These are phyloP conservation scores for Acronicta alni DNA, from an alignment of 2,888 invertebrate genomes.

Conservation along the genomic window DNA sequence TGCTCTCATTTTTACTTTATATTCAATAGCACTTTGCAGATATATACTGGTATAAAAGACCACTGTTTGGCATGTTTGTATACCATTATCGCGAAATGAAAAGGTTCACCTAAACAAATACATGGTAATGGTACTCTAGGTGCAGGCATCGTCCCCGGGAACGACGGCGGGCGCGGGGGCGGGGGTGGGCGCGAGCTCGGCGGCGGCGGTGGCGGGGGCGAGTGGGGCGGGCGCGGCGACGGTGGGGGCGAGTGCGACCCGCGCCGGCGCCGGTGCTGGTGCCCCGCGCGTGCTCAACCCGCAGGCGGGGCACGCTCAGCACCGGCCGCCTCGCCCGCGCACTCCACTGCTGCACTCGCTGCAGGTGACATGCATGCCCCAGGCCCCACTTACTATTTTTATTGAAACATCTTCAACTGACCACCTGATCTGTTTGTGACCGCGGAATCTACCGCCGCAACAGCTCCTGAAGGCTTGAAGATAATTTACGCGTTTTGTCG, in stretches of 20 bases:
- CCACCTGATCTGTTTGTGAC: too few species aligned
- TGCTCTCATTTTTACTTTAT: too few species aligned
- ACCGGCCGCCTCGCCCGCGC: constrained; percentile 72
- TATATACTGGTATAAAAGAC: too few species aligned
- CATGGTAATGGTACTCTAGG: not conserved
- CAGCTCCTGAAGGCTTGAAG: too few species aligned
- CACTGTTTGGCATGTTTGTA: too few species aligned
- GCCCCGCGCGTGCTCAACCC: constrained; percentile 77
- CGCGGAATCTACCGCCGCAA: too few species aligned
- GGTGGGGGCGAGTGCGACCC: constrained; percentile 8
- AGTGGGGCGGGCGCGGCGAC: constrained; percentile 68
- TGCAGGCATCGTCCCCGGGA: constrained; percentile 24
- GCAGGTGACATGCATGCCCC: constrained; percentile 59
- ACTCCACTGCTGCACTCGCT: constrained; percentile 66
- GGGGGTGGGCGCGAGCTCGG: constrained; percentile 5
- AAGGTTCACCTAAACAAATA: too few species aligned
- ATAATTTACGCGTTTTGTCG: too few species aligned
- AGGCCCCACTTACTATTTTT: too few species aligned
- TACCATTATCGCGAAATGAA: too few species aligned
- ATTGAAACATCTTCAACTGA: too few species aligned
- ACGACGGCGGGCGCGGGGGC: constrained; percentile 59
- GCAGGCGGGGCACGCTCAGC: constrained; percentile 72
- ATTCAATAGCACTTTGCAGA: too few species aligned
- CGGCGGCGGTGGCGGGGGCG: constrained; percentile 44
- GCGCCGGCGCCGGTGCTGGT: constrained; percentile 9